Percentiles rank a stretch among this genome's conserved stretches.
These are phyloP conservation scores for Loris lydekkerianus DNA, from an alignment of 2,797 vertebrate species.

Conservation along the genomic window DNA sequence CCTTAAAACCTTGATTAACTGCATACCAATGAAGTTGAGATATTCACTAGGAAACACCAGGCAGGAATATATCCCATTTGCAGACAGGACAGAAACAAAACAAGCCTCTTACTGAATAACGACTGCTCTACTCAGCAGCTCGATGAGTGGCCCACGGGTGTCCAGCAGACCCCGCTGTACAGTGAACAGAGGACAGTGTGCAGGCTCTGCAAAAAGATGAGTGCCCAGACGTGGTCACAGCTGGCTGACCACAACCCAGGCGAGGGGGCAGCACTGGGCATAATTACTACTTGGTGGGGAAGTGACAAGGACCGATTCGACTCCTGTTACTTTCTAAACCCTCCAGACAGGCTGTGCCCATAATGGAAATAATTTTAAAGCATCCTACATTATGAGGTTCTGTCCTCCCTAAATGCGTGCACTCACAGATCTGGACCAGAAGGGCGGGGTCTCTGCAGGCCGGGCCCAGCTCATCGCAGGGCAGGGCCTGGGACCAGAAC, in stretches of 20 bases:
- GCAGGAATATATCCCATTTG: background rate
- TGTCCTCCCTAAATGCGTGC: rapidly evolving
- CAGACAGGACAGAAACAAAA: background rate
- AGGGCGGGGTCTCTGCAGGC: rapidly evolving
- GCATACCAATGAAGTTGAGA: background rate
- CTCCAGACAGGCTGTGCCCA: background rate
- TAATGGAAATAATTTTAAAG: background rate
- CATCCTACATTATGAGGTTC: background rate
- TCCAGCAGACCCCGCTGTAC: too few relatives aligned
- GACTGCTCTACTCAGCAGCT: background rate
- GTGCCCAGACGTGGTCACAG: rapidly evolving
- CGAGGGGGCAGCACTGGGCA: rapidly evolving
- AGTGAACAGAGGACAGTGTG: rapidly evolving
- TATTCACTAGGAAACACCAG: rapidly evolving
- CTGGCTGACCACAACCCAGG: rapidly evolving
- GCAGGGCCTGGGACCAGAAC: background rate
- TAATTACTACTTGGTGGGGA: rapidly evolving
- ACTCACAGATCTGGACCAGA: rapidly evolving
- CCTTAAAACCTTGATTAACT: too few relatives aligned
- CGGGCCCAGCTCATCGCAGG: rapidly evolving
- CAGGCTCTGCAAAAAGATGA: too few relatives aligned
- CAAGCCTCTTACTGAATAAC: rapidly evolving
- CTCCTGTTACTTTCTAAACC: too few relatives aligned
- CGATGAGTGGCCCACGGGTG: background rate
- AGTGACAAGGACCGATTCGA: rapidly evolving